These are phyloP conservation scores for Cassiopea xamachana DNA, from an alignment of 30 jellyfish, hydroid and myxozoan species.

Conservation along the genomic window DNA sequence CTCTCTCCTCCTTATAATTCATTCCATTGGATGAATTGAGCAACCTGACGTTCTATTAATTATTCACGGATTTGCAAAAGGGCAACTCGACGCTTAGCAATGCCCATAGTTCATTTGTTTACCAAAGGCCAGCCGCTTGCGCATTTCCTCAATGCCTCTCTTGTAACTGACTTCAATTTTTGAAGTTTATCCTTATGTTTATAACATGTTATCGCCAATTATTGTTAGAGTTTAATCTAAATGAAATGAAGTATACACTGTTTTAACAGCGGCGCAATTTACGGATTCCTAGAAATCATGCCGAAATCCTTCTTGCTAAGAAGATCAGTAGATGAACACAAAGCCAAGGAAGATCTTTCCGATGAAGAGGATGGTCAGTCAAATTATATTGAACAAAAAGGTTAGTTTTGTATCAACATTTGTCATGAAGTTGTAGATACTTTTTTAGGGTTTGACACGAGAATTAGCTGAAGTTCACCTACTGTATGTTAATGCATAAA, in stretches of 20 bases:
- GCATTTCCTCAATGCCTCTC: conserved; percentile 61
- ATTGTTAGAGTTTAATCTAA: background rate
- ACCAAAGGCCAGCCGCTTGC: conserved; percentile 58
- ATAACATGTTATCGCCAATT: conserved; percentile 40
- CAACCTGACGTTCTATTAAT: conserved; percentile 82
- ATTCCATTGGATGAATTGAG: conserved; percentile 81
- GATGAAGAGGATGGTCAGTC: conserved; percentile 20
- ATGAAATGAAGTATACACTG: background rate
- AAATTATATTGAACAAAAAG: background rate
- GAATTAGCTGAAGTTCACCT: background rate
- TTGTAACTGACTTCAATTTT: conserved; percentile 4
- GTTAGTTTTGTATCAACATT: conserved; percentile 1
- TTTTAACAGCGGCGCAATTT: conserved; percentile 4
- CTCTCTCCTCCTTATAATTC: conserved; percentile 49
- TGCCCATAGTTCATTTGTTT: conserved; percentile 42
- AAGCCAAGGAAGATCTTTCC: conserved; percentile 5
- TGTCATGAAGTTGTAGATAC: background rate
- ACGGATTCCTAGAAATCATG: conserved; percentile 43
- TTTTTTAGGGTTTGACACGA: background rate
- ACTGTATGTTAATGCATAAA: background rate
- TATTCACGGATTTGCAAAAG: conserved; percentile 71
- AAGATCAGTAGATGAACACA: conserved; percentile 60
- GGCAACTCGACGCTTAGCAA: conserved; percentile 67
- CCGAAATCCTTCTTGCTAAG: conserved; percentile 87
- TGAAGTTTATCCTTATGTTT: conserved; percentile 49